Base-by-base conservation (phyloP, 2,113 vertebrate species). In the Chauna torquata region DNA sequence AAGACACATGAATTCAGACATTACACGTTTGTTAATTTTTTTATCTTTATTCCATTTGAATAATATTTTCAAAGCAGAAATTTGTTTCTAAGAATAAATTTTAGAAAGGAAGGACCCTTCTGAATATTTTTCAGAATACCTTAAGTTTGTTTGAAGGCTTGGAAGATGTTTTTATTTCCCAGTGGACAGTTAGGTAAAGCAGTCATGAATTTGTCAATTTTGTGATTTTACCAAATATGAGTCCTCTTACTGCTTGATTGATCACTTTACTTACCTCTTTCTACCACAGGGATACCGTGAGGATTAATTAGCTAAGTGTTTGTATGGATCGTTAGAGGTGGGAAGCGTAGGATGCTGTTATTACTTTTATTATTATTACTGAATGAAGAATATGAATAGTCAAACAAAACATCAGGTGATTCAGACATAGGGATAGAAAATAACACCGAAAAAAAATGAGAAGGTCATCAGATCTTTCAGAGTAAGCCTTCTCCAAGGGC, bases 221-320 rank as follows among this genome's bases (percentile, higher is more conserved):
- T 30, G 6, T 68, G 44, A 45, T 94, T 86, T 94, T 82, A 92
- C 52, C 70, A 85, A 87, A 69, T 76, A 65, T n/a, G 23, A 87
- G 27, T 76, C 12, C 0, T 90, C 72, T 82, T 89, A 85, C 78
- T 77, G 58, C 4, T 87, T 84, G 77, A 79, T 40, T 91, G 86
- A 92, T 91, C 27, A 18, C 19, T 54, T 82, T 64, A 34, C 72
- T 85, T 83, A 74, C 15, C 13, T 54, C 38, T n/a, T 92, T 82
- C n/a, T 58, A 36, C 64, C 74, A 64, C 34, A 72, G 16, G 14
- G 19, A 59, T 79, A 71, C 18, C 49, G 25, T 45, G 36, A 94
- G 86, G 36, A 91, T 94, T 91, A 90, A 94, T 94, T 93, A 91
- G 36, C 49, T 64, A 90, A 81, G 69, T 65, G 52, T 91, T 68